Evolutionary conservation across 2,797 vertebrate genomes (phyloP).

Genomic region (Takifugu ocellatus): DNA sequence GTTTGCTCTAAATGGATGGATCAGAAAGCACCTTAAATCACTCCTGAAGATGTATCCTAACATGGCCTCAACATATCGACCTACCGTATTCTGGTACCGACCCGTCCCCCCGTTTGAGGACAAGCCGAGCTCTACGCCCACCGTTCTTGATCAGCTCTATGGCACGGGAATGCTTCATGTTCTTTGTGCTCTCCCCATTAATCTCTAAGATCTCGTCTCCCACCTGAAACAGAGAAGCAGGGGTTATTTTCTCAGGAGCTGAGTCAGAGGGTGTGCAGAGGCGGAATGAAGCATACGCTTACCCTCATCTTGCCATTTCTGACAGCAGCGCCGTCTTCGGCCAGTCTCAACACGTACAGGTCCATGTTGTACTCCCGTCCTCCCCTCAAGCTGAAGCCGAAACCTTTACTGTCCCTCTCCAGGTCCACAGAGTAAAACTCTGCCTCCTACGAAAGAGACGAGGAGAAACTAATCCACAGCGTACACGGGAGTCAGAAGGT

Average conservation of each 20-base stretch:
- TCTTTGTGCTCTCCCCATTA: slow-evolving; percentile 98
- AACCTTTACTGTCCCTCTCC: slow-evolving; percentile 95
- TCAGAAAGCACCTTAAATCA: slow-evolving; percentile 3
- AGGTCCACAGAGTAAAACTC: slow-evolving; percentile 97
- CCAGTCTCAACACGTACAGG: slow-evolving; percentile 93
- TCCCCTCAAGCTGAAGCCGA: slow-evolving; percentile 96
- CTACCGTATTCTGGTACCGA: slow-evolving; percentile 99
- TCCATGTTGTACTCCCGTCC: slow-evolving; percentile 98
- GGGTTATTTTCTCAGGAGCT: slow-evolving; percentile 5
- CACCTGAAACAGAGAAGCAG: slow-evolving; percentile 73
- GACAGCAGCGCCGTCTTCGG: slow-evolving; percentile 94
- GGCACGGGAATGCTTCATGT: slow-evolving; percentile 98
- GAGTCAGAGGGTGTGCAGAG: too few relatives aligned
- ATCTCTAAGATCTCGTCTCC: slow-evolving; percentile 99
- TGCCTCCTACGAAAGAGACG: slow-evolving; percentile 78
- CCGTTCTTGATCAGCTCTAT: slow-evolving; percentile 99
- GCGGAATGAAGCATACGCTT: slow-evolving; percentile 14
- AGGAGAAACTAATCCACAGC: slow-evolving; percentile 27
- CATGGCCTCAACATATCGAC: slow-evolving; percentile 66
- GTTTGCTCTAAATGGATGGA: slow-evolving; percentile 4
- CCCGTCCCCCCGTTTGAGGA: slow-evolving; percentile 97
- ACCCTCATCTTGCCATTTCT: slow-evolving; percentile 98
- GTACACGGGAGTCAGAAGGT: slow-evolving; percentile 25
- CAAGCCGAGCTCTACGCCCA: slow-evolving; percentile 90
- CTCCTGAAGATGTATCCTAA: too few relatives aligned